Evolutionary conservation across 2,888 invertebrate genomes (phyloP).

Genomic region (Sinopyrophorus schimmeli): DNA sequence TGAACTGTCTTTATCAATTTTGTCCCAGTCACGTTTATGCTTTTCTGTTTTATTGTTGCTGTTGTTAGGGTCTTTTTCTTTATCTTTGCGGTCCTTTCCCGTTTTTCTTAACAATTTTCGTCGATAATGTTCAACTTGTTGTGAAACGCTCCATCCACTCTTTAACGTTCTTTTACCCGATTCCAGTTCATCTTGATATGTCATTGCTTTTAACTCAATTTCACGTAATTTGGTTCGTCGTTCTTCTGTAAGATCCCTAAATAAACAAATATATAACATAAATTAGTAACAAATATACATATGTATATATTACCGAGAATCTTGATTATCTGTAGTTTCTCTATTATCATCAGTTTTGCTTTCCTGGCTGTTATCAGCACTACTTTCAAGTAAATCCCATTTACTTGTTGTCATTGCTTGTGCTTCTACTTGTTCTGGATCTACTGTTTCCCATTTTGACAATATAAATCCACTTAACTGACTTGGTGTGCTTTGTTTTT

Average conservation of each 20-base stretch:
- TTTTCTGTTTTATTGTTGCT: conserved; percentile 42
- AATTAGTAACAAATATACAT: conserved; percentile 1
- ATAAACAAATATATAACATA: conserved; percentile 27
- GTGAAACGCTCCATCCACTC: conserved; percentile 72
- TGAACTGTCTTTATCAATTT: conserved; percentile 49
- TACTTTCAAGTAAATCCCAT: conserved; percentile 77
- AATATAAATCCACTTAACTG: conserved; percentile 77
- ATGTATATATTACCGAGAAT: conserved; percentile 51
- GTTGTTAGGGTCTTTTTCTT: conserved; percentile 40
- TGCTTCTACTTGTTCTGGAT: conserved; percentile 80
- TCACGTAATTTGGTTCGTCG: conserved; percentile 79
- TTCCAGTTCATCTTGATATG: conserved; percentile 95
- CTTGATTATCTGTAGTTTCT: conserved; percentile 52
- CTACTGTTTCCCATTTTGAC: conserved; percentile 96
- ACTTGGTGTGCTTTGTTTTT: conserved; percentile 47
- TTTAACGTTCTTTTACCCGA: conserved; percentile 76
- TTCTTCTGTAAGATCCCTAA: conserved; percentile 67
- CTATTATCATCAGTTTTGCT: conserved; percentile 51
- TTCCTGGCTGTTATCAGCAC: conserved; percentile 52
- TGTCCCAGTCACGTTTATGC: conserved; percentile 51
- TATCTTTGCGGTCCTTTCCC: conserved; percentile 53
- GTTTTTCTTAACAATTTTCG: conserved; percentile 82
- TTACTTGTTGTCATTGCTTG: conserved; percentile 86
- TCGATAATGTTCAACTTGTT: conserved; percentile 90
- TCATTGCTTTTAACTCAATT: conserved; percentile 93